Evolutionary conservation across 1,140 invertebrate species (phyloP).

Genomic region (Eulimnadia texana): DNA sequence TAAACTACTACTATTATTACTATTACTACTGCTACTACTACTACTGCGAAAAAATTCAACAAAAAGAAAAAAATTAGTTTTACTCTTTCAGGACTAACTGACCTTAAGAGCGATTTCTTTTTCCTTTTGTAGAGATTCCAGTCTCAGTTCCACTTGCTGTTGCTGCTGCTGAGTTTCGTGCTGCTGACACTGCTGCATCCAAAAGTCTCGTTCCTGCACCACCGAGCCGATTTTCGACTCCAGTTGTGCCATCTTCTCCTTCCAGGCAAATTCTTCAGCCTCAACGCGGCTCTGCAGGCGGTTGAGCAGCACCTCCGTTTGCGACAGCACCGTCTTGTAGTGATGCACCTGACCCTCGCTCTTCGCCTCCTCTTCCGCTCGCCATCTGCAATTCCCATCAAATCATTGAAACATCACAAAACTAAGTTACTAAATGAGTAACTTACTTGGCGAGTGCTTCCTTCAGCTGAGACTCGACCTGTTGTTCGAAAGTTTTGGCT

Average conservation of each 20-base stretch:
- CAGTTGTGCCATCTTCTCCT: slow-evolving; percentile 40
- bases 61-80: not conserved
- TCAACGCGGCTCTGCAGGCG: slow-evolving; percentile 51
- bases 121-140: slow-evolving; percentile 9
- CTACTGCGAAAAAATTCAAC: not conserved
- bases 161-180: not conserved
- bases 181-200: slow-evolving; percentile 8
- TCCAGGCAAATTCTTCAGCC: slow-evolving; percentile 51
- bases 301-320: slow-evolving; percentile 54
- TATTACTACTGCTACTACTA: not conserved
- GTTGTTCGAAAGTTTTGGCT: not conserved
- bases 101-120: not conserved
- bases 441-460: not conserved
- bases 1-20: no score
- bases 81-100: not conserved
- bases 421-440: not conserved
- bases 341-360: slow-evolving; percentile 44
- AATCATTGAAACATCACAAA: not conserved
- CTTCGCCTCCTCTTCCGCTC: not conserved
- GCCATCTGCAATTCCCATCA: not conserved
- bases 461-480: not conserved
- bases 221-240: slow-evolving; percentile 43
- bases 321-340: slow-evolving; percentile 55
- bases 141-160: not conserved
- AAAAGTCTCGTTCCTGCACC: slow-evolving; percentile 30